phyloP scores from a whole-genome alignment of 1,140 invertebrate genomes.

The Lepidurus arcticus region DNA sequence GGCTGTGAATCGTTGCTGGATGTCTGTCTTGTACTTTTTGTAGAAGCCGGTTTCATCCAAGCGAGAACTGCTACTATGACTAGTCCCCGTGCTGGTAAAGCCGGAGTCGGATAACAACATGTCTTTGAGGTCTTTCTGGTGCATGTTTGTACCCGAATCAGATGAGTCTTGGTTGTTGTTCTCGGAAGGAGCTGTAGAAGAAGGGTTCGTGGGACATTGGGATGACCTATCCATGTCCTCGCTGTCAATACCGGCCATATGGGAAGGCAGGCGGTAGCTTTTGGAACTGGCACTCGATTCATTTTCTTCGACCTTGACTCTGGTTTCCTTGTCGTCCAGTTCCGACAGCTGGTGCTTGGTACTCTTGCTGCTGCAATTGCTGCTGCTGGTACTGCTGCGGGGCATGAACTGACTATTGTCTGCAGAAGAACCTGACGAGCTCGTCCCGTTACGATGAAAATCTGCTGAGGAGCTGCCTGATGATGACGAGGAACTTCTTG shows the following conservation, averaged over 20 bases:
- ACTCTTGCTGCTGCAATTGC: neutral
- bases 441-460: neutral
- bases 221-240: neutral
- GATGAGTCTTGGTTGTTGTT: slow-evolving; percentile 27
- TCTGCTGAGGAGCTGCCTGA: slow-evolving; percentile 14
- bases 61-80: slow-evolving; percentile 24
- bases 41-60: slow-evolving; percentile 31
- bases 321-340: neutral
- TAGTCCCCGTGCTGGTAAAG: slow-evolving; percentile 23
- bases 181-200: slow-evolving; percentile 24
- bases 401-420: neutral
- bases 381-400: slow-evolving; percentile 6
- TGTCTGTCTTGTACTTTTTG: slow-evolving; percentile 90
- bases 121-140: slow-evolving; percentile 6
- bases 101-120: neutral
- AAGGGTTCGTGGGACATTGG: slow-evolving; percentile 24
- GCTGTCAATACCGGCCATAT: neutral
- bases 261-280: neutral
- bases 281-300: neutral
- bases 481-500: slow-evolving; percentile 23
- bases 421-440: slow-evolving; percentile 11
- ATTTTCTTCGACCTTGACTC: neutral
- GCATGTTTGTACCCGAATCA: slow-evolving; percentile 15
- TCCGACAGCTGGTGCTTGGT: neutral
- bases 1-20: slow-evolving; percentile 73